Base-by-base conservation (phyloP, 2,113 vertebrate genomes). In the Notarius quadriscutis region DNA sequence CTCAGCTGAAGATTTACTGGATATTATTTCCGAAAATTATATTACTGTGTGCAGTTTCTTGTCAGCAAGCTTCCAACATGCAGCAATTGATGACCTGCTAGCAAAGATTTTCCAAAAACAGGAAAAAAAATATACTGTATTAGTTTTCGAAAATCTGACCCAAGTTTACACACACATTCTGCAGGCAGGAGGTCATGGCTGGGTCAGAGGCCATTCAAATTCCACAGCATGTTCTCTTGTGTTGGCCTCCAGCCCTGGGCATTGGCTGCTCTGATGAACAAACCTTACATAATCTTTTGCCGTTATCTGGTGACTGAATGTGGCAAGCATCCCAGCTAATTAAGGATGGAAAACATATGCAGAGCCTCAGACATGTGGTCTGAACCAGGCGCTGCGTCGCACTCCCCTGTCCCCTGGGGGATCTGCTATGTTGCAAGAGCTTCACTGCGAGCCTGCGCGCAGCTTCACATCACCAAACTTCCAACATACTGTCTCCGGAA, bases 131-230 rank as follows among this genome's bases (percentile, higher is more conserved):
- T n/a, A n/a, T n/a, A n/a, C n/a, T n/a, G 4, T 41, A 41, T 41
- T 41, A 41, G 41, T 41, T 41, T 41, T 41, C 2, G 41, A 41
- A 41, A 41, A 55, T 34, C 63, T 25, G 5, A 67, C 50, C 9
- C n/a, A 48, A 84, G 65, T 87, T 87, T 62, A 50, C n/a, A 48
- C 27, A 20, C 71, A 69, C 65, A 5, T 84, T 84, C 78, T 57
- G 22, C 85, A 72, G 27, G 62, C 79, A 75, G 83, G 65, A 74
- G 71, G 86, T 67, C 84, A 17, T 27, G 15, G 34, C 53, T 15
- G 25, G 88, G 84, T 90, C 86, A 88, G 87, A 91, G 91, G 88
- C 74, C 84, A 87, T 90, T 90, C 62, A 81, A 67, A 90, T 91
- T 86, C 82, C 89, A 53, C 48, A 12, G 78, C 58, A 25, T 27